A percentile compares a stretch with the other conserved stretches of the same genome.
phyloP scores from a whole-genome alignment of 1,140 invertebrate genomes.

The Phymastichus coffea region DNA sequence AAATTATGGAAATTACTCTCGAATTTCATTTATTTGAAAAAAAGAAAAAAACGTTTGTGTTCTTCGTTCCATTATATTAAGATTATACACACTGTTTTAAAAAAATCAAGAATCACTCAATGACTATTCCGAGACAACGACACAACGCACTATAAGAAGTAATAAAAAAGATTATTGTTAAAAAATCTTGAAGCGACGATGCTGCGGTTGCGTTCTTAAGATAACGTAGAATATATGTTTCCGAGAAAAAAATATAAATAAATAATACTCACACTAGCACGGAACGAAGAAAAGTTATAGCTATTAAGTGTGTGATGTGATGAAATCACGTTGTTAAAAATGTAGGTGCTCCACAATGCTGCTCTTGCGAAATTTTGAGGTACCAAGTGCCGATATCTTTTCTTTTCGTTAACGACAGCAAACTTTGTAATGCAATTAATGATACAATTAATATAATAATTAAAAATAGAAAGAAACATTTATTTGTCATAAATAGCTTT shows the following conservation, averaged over 20 bases:
- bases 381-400: neutral
- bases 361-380: slow-evolving; percentile 18
- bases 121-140: slow-evolving; percentile 57
- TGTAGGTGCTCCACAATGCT: neutral
- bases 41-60: too few species aligned
- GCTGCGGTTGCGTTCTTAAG: slow-evolving; percentile 6
- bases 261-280: neutral
- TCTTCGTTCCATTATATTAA: too few species aligned
- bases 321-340: slow-evolving; percentile 7
- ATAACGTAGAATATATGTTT: neutral
- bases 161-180: slow-evolving; percentile 47
- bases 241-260: neutral
- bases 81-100: too few species aligned
- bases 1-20: too few species aligned
- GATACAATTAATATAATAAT: too few species aligned
- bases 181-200: slow-evolving; percentile 27
- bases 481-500: too few species aligned
- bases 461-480: too few species aligned
- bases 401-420: too few species aligned
- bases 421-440: too few species aligned
- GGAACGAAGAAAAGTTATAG: neutral
- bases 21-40: too few species aligned
- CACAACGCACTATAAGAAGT: slow-evolving; percentile 56
- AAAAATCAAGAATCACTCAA: slow-evolving; percentile 37
- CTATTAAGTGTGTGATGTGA: neutral